A percentile compares a stretch with the other conserved stretches of the same genome.
These are phyloP conservation scores for Phymanthus crucifer DNA, from an alignment of 92 coral and sea anemone species.

Conservation along the genomic window DNA sequence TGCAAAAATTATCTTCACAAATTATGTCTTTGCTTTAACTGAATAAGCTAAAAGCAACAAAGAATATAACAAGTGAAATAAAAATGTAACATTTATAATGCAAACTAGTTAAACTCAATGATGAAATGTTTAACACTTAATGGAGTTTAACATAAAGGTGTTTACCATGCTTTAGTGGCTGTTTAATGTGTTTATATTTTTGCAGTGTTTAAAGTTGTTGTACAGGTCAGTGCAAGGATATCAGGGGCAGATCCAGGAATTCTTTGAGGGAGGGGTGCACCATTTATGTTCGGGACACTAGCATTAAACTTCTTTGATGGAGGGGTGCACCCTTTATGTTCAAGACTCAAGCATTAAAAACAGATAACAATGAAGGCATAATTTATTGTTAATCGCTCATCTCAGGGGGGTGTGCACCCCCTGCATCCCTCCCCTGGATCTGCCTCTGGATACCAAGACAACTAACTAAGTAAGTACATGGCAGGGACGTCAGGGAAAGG, in stretches of 20 bases:
- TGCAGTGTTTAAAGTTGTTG: neutral
- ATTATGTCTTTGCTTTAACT: neutral
- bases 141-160: neutral
- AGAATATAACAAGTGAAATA: neutral
- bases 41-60: neutral
- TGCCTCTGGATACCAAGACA: too few relatives aligned
- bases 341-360: too few relatives aligned
- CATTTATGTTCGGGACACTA: too few relatives aligned
- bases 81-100: neutral
- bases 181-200: neutral
- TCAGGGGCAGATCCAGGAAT: neutral
- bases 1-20: neutral
- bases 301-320: too few relatives aligned
- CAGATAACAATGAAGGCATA: too few relatives aligned
- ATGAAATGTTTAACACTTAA: neutral
- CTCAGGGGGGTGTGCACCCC: too few relatives aligned
- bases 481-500: too few relatives aligned
- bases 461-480: too few relatives aligned
- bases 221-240: neutral
- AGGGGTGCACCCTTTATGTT: too few relatives aligned
- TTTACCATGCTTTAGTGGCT: neutral
- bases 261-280: too few relatives aligned
- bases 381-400: too few relatives aligned
- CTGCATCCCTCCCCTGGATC: too few relatives aligned
- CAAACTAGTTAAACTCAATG: neutral